Conservation (phyloP, 2,113 vertebrate species). For the Hydrolagus affinis region DNA sequence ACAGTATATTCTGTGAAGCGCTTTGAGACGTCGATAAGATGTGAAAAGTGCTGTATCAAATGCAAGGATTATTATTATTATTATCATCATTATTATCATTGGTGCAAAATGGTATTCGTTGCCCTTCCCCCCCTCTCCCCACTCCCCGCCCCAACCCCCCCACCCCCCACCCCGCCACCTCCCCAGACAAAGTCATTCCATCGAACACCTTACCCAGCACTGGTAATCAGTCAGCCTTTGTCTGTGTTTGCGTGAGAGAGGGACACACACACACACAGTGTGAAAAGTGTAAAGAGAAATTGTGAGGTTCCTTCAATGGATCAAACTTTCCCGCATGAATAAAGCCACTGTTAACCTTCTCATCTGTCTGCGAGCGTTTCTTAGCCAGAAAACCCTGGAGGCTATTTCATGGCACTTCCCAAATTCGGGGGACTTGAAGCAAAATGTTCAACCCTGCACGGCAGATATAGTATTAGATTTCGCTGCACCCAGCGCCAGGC, state of each 20-base stretch:
- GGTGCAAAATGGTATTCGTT: too few relatives aligned
- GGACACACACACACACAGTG: not conserved
- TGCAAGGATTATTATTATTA: too few relatives aligned
- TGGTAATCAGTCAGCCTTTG: not conserved
- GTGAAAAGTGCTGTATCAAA: too few relatives aligned
- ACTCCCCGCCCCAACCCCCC: too few relatives aligned
- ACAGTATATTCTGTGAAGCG: too few relatives aligned
- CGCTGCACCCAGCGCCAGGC: not conserved
- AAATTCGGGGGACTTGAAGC: not conserved
- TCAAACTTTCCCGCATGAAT: not conserved
- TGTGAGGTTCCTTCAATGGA: not conserved
- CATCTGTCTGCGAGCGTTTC: not conserved
- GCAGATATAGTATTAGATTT: not conserved
- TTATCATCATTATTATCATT: too few relatives aligned
- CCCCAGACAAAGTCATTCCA: not conserved
- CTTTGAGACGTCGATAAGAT: too few relatives aligned
- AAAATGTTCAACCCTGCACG: not conserved
- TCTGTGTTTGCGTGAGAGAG: not conserved
- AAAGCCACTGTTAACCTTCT: not conserved
- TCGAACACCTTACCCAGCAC: not conserved
- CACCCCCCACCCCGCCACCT: too few relatives aligned
- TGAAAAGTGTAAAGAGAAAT: not conserved
- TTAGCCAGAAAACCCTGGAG: not conserved
- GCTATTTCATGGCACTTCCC: not conserved
- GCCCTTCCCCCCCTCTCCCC: too few relatives aligned